phyloP scores from a whole-genome alignment of 2,888 invertebrate genomes.

The Ormyrus labotus region DNA sequence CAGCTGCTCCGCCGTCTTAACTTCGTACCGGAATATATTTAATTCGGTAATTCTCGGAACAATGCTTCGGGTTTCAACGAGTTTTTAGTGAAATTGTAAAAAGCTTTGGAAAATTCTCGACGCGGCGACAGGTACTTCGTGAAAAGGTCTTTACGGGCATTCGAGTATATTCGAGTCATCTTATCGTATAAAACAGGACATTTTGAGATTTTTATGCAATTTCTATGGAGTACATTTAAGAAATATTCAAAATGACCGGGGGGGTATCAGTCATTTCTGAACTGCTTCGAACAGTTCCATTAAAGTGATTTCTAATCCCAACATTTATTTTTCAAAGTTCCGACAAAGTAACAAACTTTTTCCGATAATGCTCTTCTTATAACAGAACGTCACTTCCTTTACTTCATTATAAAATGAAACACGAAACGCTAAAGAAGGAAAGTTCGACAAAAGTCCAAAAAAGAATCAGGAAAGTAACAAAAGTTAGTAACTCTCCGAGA shows the following conservation, averaged over 20 bases:
- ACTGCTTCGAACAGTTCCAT: not conserved
- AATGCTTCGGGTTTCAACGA: too few relatives aligned
- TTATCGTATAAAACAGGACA: not conserved
- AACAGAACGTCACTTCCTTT: conserved; percentile 7
- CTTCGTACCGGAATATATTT: too few relatives aligned
- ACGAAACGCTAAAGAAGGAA: conserved; percentile 18
- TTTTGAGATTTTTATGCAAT: not conserved
- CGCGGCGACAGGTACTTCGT: too few relatives aligned
- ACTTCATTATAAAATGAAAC: conserved; percentile 18
- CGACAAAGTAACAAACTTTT: conserved; percentile 17
- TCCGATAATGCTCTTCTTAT: conserved; percentile 23
- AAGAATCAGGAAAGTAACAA: conserved; percentile 7
- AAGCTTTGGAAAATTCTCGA: too few relatives aligned
- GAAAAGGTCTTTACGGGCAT: too few relatives aligned
- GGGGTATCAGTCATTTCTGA: too few relatives aligned
- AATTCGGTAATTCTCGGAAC: too few relatives aligned
- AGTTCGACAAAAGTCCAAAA: not conserved
- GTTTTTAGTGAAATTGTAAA: too few relatives aligned
- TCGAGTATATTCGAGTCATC: too few relatives aligned
- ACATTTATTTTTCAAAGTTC: conserved; percentile 6
- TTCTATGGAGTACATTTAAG: not conserved
- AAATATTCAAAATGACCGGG: not conserved
- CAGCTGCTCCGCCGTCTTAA: too few relatives aligned
- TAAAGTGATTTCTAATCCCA: conserved; percentile 7
- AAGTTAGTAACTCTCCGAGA: conserved; percentile 3